Evolutionary conservation across 2,797 vertebrate genomes (phyloP).

Genomic region (Peromyscus attwateri): DNA sequence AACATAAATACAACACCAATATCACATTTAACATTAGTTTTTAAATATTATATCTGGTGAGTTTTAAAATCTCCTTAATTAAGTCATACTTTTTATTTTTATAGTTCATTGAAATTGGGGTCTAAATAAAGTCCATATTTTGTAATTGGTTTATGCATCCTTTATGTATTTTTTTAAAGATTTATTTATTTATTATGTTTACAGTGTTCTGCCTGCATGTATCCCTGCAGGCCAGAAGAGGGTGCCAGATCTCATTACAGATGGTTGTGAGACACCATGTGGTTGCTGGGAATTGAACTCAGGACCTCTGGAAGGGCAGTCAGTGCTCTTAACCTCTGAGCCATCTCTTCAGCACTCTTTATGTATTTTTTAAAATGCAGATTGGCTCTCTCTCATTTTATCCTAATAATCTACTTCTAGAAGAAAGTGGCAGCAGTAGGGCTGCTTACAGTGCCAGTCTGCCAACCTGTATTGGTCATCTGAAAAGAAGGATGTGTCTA

Average conservation of each 20-base stretch:
- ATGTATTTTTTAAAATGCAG: not conserved
- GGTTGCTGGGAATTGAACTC: too few relatives aligned
- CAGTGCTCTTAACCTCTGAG: too few relatives aligned
- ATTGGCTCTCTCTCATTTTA: not conserved
- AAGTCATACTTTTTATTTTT: not conserved
- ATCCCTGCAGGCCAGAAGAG: too few relatives aligned
- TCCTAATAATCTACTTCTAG: not conserved
- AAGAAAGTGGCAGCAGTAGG: not conserved
- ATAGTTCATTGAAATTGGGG: not conserved
- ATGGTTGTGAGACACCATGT: too few relatives aligned
- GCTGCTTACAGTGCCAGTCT: not conserved
- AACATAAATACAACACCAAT: not conserved
- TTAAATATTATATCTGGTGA: not conserved
- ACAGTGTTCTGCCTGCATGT: too few relatives aligned
- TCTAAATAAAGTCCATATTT: slow-evolving; percentile 36
- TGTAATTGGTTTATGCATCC: not conserved
- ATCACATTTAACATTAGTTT: slow-evolving; percentile 42
- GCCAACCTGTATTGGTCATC: not conserved
- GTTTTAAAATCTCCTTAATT: slow-evolving; percentile 31
- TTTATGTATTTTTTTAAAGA: slow-evolving; percentile 5
- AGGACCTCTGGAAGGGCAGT: too few relatives aligned
- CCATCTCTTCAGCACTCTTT: not conserved
- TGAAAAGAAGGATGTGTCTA: not conserved
- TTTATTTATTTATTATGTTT: too few relatives aligned
- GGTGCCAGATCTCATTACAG: too few relatives aligned